phyloP scores from a whole-genome alignment of 2,888 invertebrate genomes.

The Elmis aenea region DNA sequence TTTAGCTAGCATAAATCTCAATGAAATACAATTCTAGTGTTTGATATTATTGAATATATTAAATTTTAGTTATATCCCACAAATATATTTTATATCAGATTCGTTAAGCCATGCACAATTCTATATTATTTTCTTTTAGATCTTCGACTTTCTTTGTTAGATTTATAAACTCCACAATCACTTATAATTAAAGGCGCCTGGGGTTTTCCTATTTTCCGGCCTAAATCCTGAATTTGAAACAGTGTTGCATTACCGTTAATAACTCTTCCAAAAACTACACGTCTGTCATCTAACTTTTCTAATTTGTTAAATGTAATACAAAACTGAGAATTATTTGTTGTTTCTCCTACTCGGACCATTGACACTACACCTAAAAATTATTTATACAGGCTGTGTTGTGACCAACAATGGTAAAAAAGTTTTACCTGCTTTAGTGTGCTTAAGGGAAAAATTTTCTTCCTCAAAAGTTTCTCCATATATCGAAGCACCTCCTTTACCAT shows the following conservation, averaged over 20 bases:
- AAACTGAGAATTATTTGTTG: constrained; percentile 50
- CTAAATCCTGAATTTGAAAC: constrained; percentile 40
- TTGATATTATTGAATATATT: too few species aligned
- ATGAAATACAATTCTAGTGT: too few species aligned
- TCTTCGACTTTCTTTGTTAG: too few species aligned
- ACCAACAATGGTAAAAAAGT: background rate
- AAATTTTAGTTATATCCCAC: too few species aligned
- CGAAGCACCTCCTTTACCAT: constrained; percentile 49
- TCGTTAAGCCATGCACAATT: too few species aligned
- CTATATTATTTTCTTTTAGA: too few species aligned
- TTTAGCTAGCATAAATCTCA: too few species aligned
- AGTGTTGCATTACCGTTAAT: constrained; percentile 39
- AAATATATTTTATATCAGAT: too few species aligned
- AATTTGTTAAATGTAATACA: constrained; percentile 48
- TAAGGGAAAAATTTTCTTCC: constrained; percentile 47
- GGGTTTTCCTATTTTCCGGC: constrained; percentile 40
- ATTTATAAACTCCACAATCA: constrained; percentile 31
- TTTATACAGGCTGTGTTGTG: too few species aligned
- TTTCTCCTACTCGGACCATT: constrained; percentile 40
- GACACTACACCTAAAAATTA: constrained; percentile 47
- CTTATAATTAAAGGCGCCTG: constrained; percentile 36
- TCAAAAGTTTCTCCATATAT: constrained; percentile 48
- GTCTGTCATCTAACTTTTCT: constrained; percentile 44
- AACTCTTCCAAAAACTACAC: constrained; percentile 51
- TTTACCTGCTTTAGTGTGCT: constrained; percentile 46